Conservation (phyloP, 2,888 invertebrate genomes). For the Frankliniella fusca region DNA sequence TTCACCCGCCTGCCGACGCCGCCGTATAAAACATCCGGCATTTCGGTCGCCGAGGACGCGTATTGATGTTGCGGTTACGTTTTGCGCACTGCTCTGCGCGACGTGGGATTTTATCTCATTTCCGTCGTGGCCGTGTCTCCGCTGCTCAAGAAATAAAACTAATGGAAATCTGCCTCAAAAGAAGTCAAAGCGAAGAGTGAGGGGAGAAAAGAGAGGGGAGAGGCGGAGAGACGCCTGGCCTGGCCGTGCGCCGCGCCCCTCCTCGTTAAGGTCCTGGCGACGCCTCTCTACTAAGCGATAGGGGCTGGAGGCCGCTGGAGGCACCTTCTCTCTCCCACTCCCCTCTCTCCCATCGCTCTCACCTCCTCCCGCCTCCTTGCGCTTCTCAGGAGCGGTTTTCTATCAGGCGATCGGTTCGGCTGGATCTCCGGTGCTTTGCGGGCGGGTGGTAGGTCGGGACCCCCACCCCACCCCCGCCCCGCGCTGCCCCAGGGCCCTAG, state of each 20-base stretch:
- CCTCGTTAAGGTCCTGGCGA: no score
- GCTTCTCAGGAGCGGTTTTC: background rate
- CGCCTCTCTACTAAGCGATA: no score
- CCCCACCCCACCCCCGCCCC: background rate
- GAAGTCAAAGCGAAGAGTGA: no score
- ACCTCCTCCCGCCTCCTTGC: background rate
- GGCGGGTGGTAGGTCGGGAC: background rate
- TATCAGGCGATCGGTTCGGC: background rate
- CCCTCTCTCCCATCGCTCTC: background rate
- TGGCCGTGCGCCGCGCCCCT: no score
- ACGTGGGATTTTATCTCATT: no score
- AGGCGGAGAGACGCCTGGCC: no score
- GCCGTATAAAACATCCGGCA: background rate
- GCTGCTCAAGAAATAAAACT: no score
- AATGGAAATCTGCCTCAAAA: no score
- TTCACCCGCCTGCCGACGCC: no score
- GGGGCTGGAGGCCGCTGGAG: no score
- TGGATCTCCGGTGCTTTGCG: background rate
- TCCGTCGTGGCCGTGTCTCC: no score
- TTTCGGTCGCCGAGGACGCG: background rate
- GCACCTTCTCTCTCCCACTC: background rate
- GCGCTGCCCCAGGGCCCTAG: background rate
- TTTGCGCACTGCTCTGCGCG: background rate
- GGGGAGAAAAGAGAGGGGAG: no score
- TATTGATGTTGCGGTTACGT: constrained; percentile 1